Conservation (phyloP, 2,888 invertebrate species). For the Amphipyra tragopoginis region DNA sequence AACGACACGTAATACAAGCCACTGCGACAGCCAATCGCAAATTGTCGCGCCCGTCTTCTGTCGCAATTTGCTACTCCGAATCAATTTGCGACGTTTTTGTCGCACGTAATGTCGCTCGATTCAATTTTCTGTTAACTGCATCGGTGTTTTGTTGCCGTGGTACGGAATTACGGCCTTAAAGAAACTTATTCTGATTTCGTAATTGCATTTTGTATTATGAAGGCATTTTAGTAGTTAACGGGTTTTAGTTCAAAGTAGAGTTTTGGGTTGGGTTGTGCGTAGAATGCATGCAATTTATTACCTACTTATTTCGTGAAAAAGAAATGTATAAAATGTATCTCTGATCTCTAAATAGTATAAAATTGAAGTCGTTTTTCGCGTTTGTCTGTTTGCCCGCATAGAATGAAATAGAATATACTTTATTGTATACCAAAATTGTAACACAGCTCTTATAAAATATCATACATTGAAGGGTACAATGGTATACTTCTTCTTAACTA, state of each 20-base stretch:
- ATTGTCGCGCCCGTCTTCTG: slow-evolving; percentile 59
- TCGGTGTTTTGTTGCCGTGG: slow-evolving; percentile 55
- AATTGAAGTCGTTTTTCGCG: too few relatives aligned
- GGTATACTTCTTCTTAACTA: too few relatives aligned
- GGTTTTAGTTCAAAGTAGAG: slow-evolving; percentile 12
- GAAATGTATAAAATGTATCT: too few relatives aligned
- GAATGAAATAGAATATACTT: too few relatives aligned
- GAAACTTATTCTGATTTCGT: slow-evolving; percentile 61
- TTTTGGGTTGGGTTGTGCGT: not conserved
- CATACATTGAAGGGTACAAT: too few relatives aligned
- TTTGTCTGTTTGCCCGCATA: too few relatives aligned
- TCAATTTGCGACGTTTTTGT: slow-evolving; percentile 87
- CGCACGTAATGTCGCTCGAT: slow-evolving; percentile 79
- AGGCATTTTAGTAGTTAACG: slow-evolving; percentile 35
- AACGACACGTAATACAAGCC: slow-evolving; percentile 59
- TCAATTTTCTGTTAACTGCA: slow-evolving; percentile 72
- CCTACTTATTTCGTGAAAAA: too few relatives aligned
- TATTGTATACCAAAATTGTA: too few relatives aligned
- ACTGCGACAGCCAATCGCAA: slow-evolving; percentile 58
- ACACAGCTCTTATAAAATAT: too few relatives aligned
- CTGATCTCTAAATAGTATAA: too few relatives aligned
- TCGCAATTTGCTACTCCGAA: slow-evolving; percentile 86
- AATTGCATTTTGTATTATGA: slow-evolving; percentile 55
- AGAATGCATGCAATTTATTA: too few relatives aligned
- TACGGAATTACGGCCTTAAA: slow-evolving; percentile 54